Percentiles rank a stretch among this genome's conserved stretches.
phyloP scores from a whole-genome alignment of 2,888 invertebrate genomes.

The Pachliopta kotzebuea region DNA sequence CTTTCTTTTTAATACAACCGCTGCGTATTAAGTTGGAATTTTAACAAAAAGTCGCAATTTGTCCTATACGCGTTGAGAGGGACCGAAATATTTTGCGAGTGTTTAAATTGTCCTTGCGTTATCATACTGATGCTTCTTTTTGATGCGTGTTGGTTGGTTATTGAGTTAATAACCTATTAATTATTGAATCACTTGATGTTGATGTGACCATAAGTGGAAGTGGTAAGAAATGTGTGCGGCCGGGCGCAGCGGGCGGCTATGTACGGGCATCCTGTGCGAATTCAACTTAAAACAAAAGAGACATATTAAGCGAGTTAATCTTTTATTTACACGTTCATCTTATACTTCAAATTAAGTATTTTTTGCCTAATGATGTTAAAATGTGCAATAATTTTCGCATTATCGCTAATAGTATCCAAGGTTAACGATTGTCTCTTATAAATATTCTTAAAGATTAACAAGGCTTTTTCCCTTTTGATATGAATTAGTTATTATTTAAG shows the following conservation, averaged over 20 bases:
- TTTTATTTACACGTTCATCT: background rate
- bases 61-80: conserved; percentile 14
- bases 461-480: too few relatives aligned
- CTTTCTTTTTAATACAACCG: background rate
- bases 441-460: too few relatives aligned
- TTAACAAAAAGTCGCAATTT: conserved; percentile 16
- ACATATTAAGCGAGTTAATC: background rate
- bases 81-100: conserved; percentile 1
- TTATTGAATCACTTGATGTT: conserved; percentile 24
- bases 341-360: too few relatives aligned
- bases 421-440: too few relatives aligned
- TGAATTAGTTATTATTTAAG: too few relatives aligned
- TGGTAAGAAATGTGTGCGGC: conserved; percentile 19
- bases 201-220: conserved; percentile 8
- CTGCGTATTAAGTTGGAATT: conserved; percentile 6
- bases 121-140: conserved; percentile 7
- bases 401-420: too few relatives aligned
- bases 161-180: conserved; percentile 24
- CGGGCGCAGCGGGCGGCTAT: conserved; percentile 13
- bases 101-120: conserved; percentile 13
- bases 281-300: conserved; percentile 12
- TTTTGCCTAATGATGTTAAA: too few relatives aligned
- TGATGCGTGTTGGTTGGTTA: conserved; percentile 5
- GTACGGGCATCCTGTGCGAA: conserved; percentile 15
- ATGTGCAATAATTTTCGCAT: too few relatives aligned